phyloP scores from a whole-genome alignment of 2,797 vertebrate species.

The Miichthys miiuy region DNA sequence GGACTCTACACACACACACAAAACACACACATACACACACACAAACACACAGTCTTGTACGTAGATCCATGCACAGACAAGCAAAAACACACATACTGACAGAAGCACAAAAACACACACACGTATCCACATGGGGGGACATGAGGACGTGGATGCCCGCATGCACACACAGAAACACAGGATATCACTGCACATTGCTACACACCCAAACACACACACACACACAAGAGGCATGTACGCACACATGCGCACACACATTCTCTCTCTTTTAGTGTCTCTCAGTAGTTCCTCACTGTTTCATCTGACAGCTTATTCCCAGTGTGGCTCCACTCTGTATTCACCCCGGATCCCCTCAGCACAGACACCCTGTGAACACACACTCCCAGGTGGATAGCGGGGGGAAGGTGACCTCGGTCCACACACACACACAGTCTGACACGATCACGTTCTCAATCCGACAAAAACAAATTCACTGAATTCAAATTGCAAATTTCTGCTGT shows the following conservation, averaged over 20 bases:
- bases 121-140: constrained; percentile 30
- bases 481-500: constrained; percentile 14
- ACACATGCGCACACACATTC: constrained; percentile 26
- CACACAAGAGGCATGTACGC: constrained; percentile 5
- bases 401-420: constrained; percentile 80
- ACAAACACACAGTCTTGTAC: not conserved
- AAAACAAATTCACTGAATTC: constrained; percentile 49
- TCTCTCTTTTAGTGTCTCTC: constrained; percentile 76
- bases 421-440: constrained; percentile 46
- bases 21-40: constrained; percentile 23
- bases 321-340: constrained; percentile 85
- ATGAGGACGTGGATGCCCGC: constrained; percentile 31
- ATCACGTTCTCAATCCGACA: constrained; percentile 25
- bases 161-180: constrained; percentile 41
- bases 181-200: constrained; percentile 43
- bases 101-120: constrained; percentile 12
- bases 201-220: constrained; percentile 35
- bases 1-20: constrained; percentile 55
- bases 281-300: constrained; percentile 83
- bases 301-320: constrained; percentile 86
- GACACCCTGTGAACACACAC: constrained; percentile 84
- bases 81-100: constrained; percentile 28
- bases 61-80: constrained; percentile 38
- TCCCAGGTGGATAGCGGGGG: constrained; percentile 74
- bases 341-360: constrained; percentile 83